Evolutionary conservation across 2,888 invertebrate genomes (phyloP), one percentile per base, ranked within the genome.

Genomic region (Cylloceria caligata): DNA sequence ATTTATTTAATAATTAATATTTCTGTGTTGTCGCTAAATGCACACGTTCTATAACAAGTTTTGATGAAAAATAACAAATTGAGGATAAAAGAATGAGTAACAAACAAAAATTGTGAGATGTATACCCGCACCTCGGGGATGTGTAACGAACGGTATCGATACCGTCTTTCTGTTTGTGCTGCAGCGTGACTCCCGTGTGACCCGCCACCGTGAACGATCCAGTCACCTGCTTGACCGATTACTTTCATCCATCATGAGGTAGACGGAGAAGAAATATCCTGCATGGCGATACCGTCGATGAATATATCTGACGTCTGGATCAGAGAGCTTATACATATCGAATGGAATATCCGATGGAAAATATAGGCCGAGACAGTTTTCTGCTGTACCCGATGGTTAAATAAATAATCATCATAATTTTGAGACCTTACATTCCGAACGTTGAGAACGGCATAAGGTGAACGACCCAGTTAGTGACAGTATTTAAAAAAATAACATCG

Each of bases 221-320:
- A 34, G 34, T 69, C 57, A 49, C 39, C 86, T 83, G 83, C 62
- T 86, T 89, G 88, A 89, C 80, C 86, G 88, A 90, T 90, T 88
- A 85, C 87, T 89, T 89, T 86, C 89, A 90, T 90, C 88, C 86
- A 88, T 90, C 89, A 89, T 24, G n/a, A 11, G 71, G 24, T 16
- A 62, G 36, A 68, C 11, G 27, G 67, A 62, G 5, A 52, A 60
- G 62, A 68, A 47, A 62, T 52, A 13, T 27, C 67, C 68, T 67
- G 45, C 13, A 36, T 39, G 24, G 57, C 57, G 24, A 39, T 55
- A 47, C 9, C 30, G 45, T 19, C 42, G 49, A 24, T 19, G 49
- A 42, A 45, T 36, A 19, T 74, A 83, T 81, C 78, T 78, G 71
- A 76, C 36, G 71, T 49, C 49, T 16, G 45, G 65, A 75, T 71